Evolutionary conservation across 1,140 invertebrate species (phyloP), one percentile per base, ranked within the genome.

Genomic region (Amyelois transitella): DNA sequence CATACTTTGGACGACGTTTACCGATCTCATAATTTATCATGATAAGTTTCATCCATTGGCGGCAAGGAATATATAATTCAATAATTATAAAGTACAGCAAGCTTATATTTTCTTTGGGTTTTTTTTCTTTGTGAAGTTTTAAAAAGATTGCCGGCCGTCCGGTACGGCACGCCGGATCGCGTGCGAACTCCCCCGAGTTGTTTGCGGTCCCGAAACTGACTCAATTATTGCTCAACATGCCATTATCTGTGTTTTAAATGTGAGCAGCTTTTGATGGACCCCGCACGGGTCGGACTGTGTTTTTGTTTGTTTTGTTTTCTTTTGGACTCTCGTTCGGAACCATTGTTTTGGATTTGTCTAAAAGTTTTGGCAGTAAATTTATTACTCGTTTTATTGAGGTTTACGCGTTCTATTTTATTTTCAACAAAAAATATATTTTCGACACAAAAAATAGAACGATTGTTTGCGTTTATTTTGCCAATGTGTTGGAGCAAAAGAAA

Each of bases 211-310:
- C 45, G 12, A 47, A 48, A 48, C 20, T 20, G 45, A 48, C 18
- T 21, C 45, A 48, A 48, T 48, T 48, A 48, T 22, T 48, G n/a
- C 44, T 6, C 12, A n/a, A 19, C 18, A 21, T 21, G 20, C 17
- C 21, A 21, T 48, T 21, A 48, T 48, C 20, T 48, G 45, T 47
- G 44, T 48, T 48, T 48, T 48, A 48, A 48, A 48, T 18, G 45
- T 48, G n/a, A 12, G 45, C 12, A 38, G 32, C 32, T 38, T 38
- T 38, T 38, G 32, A 38, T 38, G 32, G 17, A 14, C n/a, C n/a
- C 4, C 4, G 8, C 8, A 3, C 12, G n/a, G 5, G 12, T 38
- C 32, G 32, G 25, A 12, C 17, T 38, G 32, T 14, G n/a, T 38
- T 14, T 38, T 14, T 14, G 32, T 38, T 38, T 38, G 32, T 38